Evolutionary conservation across 2,797 vertebrate species (phyloP).

Genomic region (Bucorvus abyssinicus): DNA sequence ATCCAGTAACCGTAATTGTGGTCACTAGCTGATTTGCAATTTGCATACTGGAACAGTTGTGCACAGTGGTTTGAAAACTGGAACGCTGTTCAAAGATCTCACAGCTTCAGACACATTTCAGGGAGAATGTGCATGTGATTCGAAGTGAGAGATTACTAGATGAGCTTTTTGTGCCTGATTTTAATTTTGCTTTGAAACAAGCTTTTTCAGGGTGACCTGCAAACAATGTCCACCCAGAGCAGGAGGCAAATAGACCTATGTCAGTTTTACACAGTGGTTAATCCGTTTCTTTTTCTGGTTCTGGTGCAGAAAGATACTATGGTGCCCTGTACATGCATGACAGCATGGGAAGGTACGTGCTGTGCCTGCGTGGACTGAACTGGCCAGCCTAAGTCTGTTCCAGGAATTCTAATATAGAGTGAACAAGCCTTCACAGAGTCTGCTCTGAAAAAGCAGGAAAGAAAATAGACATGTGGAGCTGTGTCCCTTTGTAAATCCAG

Average conservation of each 20-base stretch:
- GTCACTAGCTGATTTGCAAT: not conserved
- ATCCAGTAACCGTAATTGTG: not conserved
- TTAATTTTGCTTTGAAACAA: not conserved
- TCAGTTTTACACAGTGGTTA: not conserved
- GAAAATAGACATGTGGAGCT: not conserved
- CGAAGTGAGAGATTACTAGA: not conserved
- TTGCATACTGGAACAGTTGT: not conserved
- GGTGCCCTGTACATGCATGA: not conserved
- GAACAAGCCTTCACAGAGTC: not conserved
- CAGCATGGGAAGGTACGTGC: fast-evolving
- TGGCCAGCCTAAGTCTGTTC: not conserved
- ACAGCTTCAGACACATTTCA: not conserved
- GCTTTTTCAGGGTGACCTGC: not conserved
- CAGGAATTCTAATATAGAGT: not conserved
- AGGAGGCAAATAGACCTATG: not conserved
- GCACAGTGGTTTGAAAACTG: not conserved
- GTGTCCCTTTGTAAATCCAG: not conserved
- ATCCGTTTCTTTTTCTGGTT: not conserved
- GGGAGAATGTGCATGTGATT: not conserved
- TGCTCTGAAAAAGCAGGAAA: not conserved
- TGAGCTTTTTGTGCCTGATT: not conserved
- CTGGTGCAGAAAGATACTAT: not conserved
- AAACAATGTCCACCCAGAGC: not conserved
- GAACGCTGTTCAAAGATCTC: not conserved
- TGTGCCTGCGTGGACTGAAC: not conserved